Base-by-base conservation (phyloP, 2,888 invertebrate genomes). In the Aphodius sticticus region DNA sequence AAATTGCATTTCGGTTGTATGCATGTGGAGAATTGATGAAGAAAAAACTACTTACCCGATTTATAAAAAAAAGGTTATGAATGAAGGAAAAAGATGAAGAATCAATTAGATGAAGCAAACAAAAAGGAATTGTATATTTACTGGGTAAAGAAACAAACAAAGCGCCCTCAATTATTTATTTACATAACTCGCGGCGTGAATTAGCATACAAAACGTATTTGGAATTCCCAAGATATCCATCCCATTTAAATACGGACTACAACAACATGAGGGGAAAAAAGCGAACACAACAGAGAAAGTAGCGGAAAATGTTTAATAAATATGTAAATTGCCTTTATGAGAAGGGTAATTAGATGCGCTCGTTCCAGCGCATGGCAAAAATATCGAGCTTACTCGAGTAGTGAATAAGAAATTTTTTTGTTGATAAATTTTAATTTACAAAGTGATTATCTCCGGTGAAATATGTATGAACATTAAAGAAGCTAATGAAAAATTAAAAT, bases 141-240 rank as follows among this genome's bases (percentile, higher is more conserved):
- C 53, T 53, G 2, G 9, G 53, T 53, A 53, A 53, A 53, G 6
- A 53, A 53, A 53, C 53, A 53, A 53, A 53, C 53, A 12, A 12
- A 53, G 9, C 53, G 53, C 53, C 6, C 53, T 7, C 53, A 53
- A 53, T 53, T 53, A 53, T 53, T 53, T 53, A 53, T 53, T 53
- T 53, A 53, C 53, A 53, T 53, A 53, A 53, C 12, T 53, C 12
- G 53, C 7, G 53, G 9, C 2, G 53, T 53, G 53, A 3, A 53
- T 53, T 53, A 53, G 53, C 53, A 53, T 53, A 53, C 53, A 53
- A 53, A 53, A 53, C 53, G 53, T 53, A 53, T 53, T 53, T 53
- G 53, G 53, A 12, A 53, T 53, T 53, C 53, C 53, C 53, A 53
- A 53, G 53, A 53, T 53, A 53, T 53, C 53, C 53, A 53, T 53